phyloP scores from a whole-genome alignment of 2,888 invertebrate species.

The Augochlorella aurata region DNA sequence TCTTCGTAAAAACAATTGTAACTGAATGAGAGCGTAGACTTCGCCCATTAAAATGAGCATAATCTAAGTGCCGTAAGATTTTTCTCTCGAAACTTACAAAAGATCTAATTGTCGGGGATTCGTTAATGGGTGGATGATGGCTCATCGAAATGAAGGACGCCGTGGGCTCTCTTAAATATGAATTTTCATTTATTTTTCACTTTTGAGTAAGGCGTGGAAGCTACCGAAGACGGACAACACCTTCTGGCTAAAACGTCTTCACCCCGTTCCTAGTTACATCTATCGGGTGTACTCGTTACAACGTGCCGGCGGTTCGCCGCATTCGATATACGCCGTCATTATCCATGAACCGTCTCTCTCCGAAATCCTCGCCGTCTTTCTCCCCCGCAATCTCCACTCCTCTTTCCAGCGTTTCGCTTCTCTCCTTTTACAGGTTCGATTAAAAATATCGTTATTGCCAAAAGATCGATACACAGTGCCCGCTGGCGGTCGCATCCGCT shows the following conservation, averaged over 20 bases:
- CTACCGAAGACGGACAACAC: slow-evolving; percentile 66
- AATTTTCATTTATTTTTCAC: slow-evolving; percentile 61
- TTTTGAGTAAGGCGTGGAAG: slow-evolving; percentile 65
- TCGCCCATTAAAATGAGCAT: no score
- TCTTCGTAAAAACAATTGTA: no score
- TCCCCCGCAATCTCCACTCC: slow-evolving; percentile 2
- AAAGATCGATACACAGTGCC: slow-evolving; percentile 50
- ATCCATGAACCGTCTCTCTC: slow-evolving; percentile 17
- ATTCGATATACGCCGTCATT: slow-evolving; percentile 30
- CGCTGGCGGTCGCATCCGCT: slow-evolving; percentile 23
- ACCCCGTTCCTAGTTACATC: slow-evolving; percentile 58
- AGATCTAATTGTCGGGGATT: not conserved
- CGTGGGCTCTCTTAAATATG: slow-evolving; percentile 41
- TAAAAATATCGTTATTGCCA: slow-evolving; percentile 67
- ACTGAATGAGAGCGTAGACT: no score
- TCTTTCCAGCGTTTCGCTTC: slow-evolving; percentile 2
- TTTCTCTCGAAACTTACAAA: no score
- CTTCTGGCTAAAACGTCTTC: slow-evolving; percentile 59
- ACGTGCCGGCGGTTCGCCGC: slow-evolving; percentile 52
- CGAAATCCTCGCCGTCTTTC: not conserved
- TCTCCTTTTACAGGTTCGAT: slow-evolving; percentile 44
- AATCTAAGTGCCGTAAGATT: no score
- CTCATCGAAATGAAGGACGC: slow-evolving; percentile 33
- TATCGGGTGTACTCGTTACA: slow-evolving; percentile 51
- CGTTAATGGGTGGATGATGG: not conserved